A percentile compares a stretch with the other conserved stretches of the same genome.
Conservation (phyloP, 2,113 vertebrate genomes). For the Aramus guarauna region DNA sequence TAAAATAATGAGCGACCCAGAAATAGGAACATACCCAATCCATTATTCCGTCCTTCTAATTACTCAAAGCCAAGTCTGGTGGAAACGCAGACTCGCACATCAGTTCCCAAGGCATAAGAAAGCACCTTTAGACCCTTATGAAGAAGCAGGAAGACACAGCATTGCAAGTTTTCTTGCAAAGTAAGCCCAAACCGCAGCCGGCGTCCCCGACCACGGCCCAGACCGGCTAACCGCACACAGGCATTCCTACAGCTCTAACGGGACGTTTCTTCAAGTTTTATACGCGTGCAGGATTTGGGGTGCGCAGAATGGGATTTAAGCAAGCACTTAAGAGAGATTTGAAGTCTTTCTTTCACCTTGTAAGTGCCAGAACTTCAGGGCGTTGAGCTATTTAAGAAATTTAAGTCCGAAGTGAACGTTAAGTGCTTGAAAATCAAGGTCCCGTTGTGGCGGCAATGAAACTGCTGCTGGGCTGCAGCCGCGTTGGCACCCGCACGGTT, state of each 20-base stretch:
- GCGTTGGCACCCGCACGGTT: no score
- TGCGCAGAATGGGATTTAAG: neutral
- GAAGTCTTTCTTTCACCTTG: neutral
- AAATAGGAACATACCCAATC: conserved; percentile 26
- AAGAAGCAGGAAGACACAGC: neutral
- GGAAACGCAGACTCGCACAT: neutral
- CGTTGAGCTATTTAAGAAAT: neutral
- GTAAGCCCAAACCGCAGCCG: neutral
- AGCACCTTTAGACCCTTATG: neutral
- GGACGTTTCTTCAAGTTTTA: neutral
- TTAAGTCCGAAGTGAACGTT: neutral
- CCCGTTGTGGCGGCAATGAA: neutral
- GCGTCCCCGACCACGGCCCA: no score
- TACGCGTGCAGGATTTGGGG: neutral
- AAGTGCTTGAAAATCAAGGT: neutral
- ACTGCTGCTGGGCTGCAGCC: neutral
- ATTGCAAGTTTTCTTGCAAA: neutral
- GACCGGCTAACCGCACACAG: neutral
- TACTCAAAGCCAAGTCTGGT: neutral
- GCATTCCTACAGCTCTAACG: neutral
- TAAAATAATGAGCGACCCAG: neutral
- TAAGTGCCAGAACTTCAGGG: neutral
- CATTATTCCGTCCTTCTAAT: conserved; percentile 33
- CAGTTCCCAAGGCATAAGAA: neutral
- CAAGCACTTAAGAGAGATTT: neutral